Conservation (phyloP, 1,140 invertebrate genomes). For the Drosophila punjabiensis region DNA sequence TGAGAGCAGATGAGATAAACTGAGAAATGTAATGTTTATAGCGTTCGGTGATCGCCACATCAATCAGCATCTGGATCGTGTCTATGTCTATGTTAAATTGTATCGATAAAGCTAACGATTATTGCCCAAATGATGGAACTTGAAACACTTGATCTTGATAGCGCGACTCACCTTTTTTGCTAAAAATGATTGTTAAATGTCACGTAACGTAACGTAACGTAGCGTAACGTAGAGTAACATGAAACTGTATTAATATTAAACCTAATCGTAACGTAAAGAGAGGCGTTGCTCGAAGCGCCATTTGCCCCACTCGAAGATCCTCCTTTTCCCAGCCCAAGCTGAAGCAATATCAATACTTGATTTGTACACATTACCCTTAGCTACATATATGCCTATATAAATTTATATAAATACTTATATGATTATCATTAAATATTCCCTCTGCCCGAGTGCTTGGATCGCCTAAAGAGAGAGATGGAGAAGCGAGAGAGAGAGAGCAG, state of each 20-base stretch:
- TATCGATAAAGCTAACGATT: constrained; percentile 10
- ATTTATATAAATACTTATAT: constrained; percentile 33
- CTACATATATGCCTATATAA: constrained; percentile 37
- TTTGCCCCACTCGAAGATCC: constrained; percentile 4
- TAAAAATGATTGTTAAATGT: constrained; percentile 49
- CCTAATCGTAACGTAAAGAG: constrained; percentile 19
- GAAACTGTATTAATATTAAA: constrained; percentile 11
- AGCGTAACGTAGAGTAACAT: constrained; percentile 35
- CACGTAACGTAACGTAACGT: constrained; percentile 37
- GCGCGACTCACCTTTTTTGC: constrained; percentile 11
- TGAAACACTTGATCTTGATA: background rate
- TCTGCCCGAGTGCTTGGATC: constrained; percentile 16
- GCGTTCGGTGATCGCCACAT: constrained; percentile 12
- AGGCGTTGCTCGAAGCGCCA: background rate
- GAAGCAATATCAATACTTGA: constrained; percentile 21
- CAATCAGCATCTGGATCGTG: constrained; percentile 9
- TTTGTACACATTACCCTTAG: constrained; percentile 25
- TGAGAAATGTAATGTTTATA: constrained; percentile 4
- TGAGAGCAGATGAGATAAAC: background rate
- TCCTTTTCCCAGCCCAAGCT: constrained; percentile 7
- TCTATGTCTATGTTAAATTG: constrained; percentile 6
- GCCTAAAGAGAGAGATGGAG: no score
- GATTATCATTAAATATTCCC: constrained; percentile 24
- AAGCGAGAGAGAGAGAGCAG: no score
- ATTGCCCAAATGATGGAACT: constrained; percentile 5